Conservation (phyloP, 37 sponge, comb jelly and placozoan species). For the Mnemiopsis leidyi region DNA sequence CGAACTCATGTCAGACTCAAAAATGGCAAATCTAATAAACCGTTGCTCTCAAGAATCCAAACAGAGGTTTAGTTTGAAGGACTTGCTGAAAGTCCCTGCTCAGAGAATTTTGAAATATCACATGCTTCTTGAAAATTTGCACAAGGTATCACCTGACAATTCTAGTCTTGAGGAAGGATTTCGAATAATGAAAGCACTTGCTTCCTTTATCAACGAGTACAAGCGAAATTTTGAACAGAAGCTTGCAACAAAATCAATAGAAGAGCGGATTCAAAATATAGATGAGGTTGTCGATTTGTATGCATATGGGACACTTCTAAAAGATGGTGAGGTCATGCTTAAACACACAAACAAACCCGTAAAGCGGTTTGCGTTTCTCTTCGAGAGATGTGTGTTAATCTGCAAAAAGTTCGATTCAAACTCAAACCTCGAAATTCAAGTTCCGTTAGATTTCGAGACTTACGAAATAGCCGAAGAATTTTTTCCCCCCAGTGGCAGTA, state of each 20-base stretch:
- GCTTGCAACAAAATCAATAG: slow-evolving; percentile 39
- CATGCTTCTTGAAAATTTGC: neutral
- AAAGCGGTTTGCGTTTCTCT: slow-evolving; percentile 49
- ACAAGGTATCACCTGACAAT: neutral
- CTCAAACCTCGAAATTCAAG: neutral
- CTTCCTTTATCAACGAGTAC: slow-evolving; percentile 43
- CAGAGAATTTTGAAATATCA: slow-evolving; percentile 58
- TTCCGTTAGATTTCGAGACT: slow-evolving; percentile 44
- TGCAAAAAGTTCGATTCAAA: slow-evolving; percentile 19
- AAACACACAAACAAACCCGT: neutral
- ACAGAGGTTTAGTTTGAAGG: slow-evolving; percentile 47
- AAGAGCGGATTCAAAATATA: slow-evolving; percentile 9
- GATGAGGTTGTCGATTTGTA: neutral
- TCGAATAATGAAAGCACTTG: slow-evolving; percentile 5
- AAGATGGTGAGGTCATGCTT: slow-evolving; percentile 42
- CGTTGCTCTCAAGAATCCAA: neutral
- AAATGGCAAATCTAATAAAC: neutral
- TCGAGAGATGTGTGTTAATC: slow-evolving; percentile 46
- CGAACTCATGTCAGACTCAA: slow-evolving; percentile 25
- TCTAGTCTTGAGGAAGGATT: slow-evolving; percentile 16
- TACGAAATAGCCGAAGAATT: slow-evolving; percentile 16
- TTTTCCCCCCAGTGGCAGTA: slow-evolving; percentile 14
- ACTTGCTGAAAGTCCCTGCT: slow-evolving; percentile 55
- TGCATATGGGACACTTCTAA: slow-evolving; percentile 16
- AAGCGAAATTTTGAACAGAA: slow-evolving; percentile 22